These are phyloP conservation scores for Amphimallon solstitiale DNA, from an alignment of 2,888 invertebrate genomes.

Conservation along the genomic window DNA sequence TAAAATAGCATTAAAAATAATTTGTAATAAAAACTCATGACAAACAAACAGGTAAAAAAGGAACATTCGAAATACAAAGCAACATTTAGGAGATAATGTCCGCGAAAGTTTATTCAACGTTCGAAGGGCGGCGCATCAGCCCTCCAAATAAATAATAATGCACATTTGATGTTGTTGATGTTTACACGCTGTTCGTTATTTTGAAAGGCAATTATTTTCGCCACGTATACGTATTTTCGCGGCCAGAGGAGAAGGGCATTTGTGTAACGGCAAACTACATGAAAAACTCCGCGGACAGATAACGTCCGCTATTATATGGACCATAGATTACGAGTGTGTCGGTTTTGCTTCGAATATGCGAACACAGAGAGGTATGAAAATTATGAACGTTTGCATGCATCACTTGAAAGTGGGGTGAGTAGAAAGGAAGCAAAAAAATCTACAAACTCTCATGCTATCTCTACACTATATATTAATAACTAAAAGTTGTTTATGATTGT, in stretches of 20 bases:
- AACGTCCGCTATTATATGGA: slow-evolving; percentile 40
- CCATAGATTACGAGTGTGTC: slow-evolving; percentile 25
- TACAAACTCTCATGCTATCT: too few relatives aligned
- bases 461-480: too few relatives aligned
- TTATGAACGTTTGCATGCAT: too few relatives aligned
- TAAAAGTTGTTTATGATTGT: too few relatives aligned
- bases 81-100: slow-evolving; percentile 9
- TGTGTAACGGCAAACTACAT: slow-evolving; percentile 28
- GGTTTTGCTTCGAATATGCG: background rate
- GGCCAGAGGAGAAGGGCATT: too few relatives aligned
- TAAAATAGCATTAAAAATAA: too few relatives aligned
- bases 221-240: slow-evolving; percentile 37
- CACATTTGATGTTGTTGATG: slow-evolving; percentile 34
- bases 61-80: background rate
- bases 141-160: slow-evolving; percentile 38
- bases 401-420: background rate
- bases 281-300: slow-evolving; percentile 41
- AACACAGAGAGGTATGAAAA: too few relatives aligned
- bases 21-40: too few relatives aligned
- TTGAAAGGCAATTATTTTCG: slow-evolving; percentile 49
- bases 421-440: background rate
- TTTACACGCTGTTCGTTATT: slow-evolving; percentile 38
- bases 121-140: slow-evolving; percentile 12
- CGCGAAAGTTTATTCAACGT: slow-evolving; percentile 15
- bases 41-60: too few relatives aligned